Evolutionary conservation across 2,888 invertebrate species (phyloP).

Genomic region (Tenthredo distinguenda): DNA sequence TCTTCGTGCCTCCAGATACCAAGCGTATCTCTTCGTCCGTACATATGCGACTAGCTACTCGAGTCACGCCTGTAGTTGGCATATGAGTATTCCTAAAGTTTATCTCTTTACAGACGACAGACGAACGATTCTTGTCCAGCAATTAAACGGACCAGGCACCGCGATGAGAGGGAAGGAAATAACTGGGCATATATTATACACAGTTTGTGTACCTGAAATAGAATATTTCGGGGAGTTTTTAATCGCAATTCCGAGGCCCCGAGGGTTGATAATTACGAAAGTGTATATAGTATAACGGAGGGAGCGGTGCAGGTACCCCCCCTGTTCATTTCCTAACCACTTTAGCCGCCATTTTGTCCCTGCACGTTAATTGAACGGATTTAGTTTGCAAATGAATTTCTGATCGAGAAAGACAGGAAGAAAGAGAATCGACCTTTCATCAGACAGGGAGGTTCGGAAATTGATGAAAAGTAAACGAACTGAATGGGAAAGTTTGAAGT

Average conservation of each 20-base stretch:
- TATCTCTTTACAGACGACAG: neutral
- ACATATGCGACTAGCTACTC: neutral
- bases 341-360: conserved; percentile 42
- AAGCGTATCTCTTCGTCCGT: neutral
- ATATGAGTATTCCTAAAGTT: neutral
- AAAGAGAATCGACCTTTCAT: neutral
- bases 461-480: neutral
- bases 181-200: neutral
- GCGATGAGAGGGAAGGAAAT: neutral
- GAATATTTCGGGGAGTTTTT: neutral
- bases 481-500: neutral
- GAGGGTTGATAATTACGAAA: conserved; percentile 20
- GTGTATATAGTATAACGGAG: neutral
- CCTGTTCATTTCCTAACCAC: conserved; percentile 34
- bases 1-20: neutral
- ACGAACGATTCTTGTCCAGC: neutral
- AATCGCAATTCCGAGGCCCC: neutral
- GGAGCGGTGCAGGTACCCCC: neutral
- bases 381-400: conserved; percentile 34
- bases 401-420: neutral
- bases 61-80: neutral
- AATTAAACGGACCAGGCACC: neutral
- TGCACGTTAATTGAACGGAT: conserved; percentile 34
- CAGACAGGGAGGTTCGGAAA: neutral
- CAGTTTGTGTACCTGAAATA: neutral